phyloP scores from a whole-genome alignment of 2,113 vertebrate genomes.

The Pampusana beccarii region DNA sequence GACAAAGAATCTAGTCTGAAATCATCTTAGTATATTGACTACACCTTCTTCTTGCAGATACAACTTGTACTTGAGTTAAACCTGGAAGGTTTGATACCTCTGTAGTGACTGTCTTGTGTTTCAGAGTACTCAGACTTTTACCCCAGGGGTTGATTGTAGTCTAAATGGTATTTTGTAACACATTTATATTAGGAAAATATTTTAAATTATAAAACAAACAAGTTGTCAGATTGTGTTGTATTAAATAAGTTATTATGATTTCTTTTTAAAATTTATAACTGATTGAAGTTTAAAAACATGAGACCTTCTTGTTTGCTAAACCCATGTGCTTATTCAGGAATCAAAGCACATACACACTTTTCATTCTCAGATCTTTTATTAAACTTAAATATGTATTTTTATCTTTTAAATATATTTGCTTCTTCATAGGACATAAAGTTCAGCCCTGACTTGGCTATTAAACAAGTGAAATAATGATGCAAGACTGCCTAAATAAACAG shows the following conservation, averaged over 20 bases:
- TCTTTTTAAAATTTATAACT: no score
- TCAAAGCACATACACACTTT: not conserved
- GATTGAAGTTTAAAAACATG: not conserved
- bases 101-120: not conserved
- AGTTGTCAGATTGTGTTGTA: not conserved
- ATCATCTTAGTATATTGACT: not conserved
- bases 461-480: not conserved
- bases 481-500: not conserved
- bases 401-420: not conserved
- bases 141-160: not conserved
- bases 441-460: not conserved
- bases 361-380: not conserved
- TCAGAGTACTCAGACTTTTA: not conserved
- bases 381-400: not conserved
- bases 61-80: not conserved
- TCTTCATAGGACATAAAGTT: not conserved
- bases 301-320: not conserved
- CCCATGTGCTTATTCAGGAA: not conserved
- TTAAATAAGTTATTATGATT: no score
- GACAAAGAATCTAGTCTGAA: not conserved
- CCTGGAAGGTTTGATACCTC: not conserved
- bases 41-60: not conserved
- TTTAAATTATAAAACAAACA: not conserved
- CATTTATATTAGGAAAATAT: not conserved
- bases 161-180: not conserved